Evolutionary conservation across 2,888 invertebrate genomes (phyloP), one percentile per base, ranked within the genome.

Genomic region (Cataglyphis rosenhaueri): DNA sequence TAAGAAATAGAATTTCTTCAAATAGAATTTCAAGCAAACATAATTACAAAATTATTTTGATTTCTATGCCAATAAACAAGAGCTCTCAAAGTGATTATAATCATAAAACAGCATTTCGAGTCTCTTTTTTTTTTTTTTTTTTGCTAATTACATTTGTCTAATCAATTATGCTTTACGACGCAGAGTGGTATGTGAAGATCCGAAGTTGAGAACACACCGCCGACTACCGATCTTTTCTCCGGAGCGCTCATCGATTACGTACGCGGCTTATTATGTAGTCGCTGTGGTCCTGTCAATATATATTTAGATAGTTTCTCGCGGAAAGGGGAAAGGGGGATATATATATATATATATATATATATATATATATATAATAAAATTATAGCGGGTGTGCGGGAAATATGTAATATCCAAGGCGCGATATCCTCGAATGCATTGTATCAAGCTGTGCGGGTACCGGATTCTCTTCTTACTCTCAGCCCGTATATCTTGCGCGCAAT

Each of bases 291-390:
- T 70, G 78, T 73, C 82, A 29, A 83, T 83, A 85, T 86, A 88
- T 87, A 88, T 87, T 89, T 90, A 88, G 86, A 87, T 84, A 41
- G 70, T 85, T 84, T 86, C 82, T 78, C 59, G 21, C 57, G 74
- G 59, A 83, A 84, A n/a, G 52, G 52, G 8, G n/a, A 2, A 8
- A 2, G 52, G 52, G 2, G 44, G 1, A 29, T 29, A 29, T 29
- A 29, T 29, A 29, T 29, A 29, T 29, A 29, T 29, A 44, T 10
- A 41, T 87, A 82, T 86, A 83, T 86, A 86, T 29, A 29, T 29
- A 29, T 29, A 29, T 29, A 44, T 10, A 41, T 87, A 82, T 86
- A 83, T 86, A 86, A 90, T 84, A 86, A 78, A 86, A 89, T 89
- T 89, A 89, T 74, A 89, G 78, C 79, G 62, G 55, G 38, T 25